phyloP scores from a whole-genome alignment of 1,140 invertebrate species.

The Formica exsecta region DNA sequence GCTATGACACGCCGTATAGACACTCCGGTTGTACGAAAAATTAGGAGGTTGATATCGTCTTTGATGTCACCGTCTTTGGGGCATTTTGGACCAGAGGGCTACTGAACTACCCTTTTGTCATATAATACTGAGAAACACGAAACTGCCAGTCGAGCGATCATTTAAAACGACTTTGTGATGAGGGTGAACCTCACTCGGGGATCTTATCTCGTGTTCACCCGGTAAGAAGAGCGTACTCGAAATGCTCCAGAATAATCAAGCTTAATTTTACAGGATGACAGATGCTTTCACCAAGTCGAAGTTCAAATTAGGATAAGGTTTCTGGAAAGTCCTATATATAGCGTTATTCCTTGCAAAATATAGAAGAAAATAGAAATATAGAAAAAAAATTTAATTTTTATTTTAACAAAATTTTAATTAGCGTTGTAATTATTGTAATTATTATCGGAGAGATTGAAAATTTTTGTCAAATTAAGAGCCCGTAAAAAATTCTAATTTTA shows the following conservation, averaged over 20 bases:
- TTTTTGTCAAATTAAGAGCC: background rate
- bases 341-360: background rate
- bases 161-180: conserved; percentile 33
- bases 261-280: conserved; percentile 29
- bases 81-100: background rate
- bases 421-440: background rate
- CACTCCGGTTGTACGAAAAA: conserved; percentile 24
- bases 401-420: background rate
- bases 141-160: conserved; percentile 21
- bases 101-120: conserved; percentile 54
- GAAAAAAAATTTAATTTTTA: conserved; percentile 27
- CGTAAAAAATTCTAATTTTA: background rate
- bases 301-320: background rate
- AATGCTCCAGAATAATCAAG: conserved; percentile 10
- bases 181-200: background rate
- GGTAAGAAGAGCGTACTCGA: background rate
- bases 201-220: conserved; percentile 28
- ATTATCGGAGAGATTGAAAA: background rate
- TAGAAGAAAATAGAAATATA: background rate
- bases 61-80: background rate
- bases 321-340: background rate
- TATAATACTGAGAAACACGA: conserved; percentile 33
- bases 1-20: conserved; percentile 10
- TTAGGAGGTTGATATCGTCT: background rate
- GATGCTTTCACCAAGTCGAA: background rate